A percentile compares a stretch with the other conserved stretches of the same genome.
Conservation (phyloP, 1,140 invertebrate species). For the Megathymus violae region DNA sequence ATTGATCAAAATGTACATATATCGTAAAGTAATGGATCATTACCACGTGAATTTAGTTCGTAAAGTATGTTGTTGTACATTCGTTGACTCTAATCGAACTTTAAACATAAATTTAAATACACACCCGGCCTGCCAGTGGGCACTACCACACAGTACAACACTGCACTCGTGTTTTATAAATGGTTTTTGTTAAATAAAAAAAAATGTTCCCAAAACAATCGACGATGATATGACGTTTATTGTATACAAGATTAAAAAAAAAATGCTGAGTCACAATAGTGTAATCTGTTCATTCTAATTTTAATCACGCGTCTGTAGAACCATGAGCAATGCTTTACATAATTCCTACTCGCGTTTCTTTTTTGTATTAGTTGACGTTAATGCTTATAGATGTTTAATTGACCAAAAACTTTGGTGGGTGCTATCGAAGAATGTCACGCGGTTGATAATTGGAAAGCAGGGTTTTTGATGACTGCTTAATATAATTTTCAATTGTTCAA, state of each 20-base stretch:
- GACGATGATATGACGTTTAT: too few species aligned
- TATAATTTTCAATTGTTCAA: constrained; percentile 32
- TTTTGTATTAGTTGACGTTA: constrained; percentile 10
- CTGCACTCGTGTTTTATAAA: too few species aligned
- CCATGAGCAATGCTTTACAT: background rate
- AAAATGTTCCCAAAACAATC: too few species aligned
- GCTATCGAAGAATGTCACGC: constrained; percentile 34
- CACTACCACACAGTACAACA: too few species aligned
- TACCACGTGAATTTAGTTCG: background rate
- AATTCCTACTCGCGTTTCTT: constrained; percentile 7
- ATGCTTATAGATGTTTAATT: constrained; percentile 36
- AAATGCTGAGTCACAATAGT: too few species aligned
- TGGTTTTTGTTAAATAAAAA: too few species aligned
- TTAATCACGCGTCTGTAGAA: constrained; percentile 4
- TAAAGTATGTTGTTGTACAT: background rate
- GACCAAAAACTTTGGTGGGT: constrained; percentile 36
- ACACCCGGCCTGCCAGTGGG: too few species aligned
- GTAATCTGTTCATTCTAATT: background rate
- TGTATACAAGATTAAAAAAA: too few species aligned
- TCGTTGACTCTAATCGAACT: too few species aligned
- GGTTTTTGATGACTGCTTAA: constrained; percentile 33
- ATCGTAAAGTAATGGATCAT: background rate
- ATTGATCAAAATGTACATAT: constrained; percentile 1
- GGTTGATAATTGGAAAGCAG: constrained; percentile 34
- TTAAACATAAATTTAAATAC: too few species aligned